Base-by-base conservation (phyloP, 37 sponge, comb jelly and placozoan species). In the Chondrosia reniformis region DNA sequence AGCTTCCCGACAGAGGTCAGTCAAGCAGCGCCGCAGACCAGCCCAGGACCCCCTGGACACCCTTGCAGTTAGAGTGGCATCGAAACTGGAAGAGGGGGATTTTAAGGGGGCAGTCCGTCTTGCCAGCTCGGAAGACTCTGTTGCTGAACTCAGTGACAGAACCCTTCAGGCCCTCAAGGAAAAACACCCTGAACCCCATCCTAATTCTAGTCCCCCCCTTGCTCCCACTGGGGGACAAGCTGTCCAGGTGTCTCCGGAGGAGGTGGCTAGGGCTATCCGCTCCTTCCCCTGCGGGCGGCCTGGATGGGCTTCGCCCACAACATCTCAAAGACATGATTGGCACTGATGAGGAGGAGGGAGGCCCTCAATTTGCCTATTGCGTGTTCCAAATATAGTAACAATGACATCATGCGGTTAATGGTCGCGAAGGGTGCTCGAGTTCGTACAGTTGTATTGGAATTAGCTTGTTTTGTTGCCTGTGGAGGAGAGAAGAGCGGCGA, bases 21-120 rank as follows among this genome's bases (percentile, higher is more conserved):
- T 3, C 2, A n/a, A n/a, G n/a, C n/a, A n/a, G n/a, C n/a, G n/a
- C n/a, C n/a, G n/a, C n/a, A n/a, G n/a, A n/a, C n/a, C n/a, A n/a
- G n/a, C n/a, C n/a, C n/a, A n/a, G n/a, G n/a, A n/a, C n/a, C n/a
- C 54, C 54, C 54, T 49, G 17, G 54, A 49, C 15, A 49, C 54
- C 54, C 54, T 49, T 49, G 54, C 54, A 19, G 54, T 49, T 17
- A 49, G 54, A 49, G 54, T 49, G 17, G 17, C 54, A 19, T 49
- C 17, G 54, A 49, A 49, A 49, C 54, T 49, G 54, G 54, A 49
- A 49, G 17, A 49, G 54, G 54, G 54, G 54, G 54, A 49, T 49
- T 49, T 49, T 49, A 49, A 49, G 54, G 54, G 54, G 54, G 54
- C 54, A 49, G 54, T 49, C 54, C 54, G 54, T 49, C 54, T 49